These are phyloP conservation scores for Corythaeola cristata DNA, from an alignment of 2,113 vertebrate species.

Conservation along the genomic window DNA sequence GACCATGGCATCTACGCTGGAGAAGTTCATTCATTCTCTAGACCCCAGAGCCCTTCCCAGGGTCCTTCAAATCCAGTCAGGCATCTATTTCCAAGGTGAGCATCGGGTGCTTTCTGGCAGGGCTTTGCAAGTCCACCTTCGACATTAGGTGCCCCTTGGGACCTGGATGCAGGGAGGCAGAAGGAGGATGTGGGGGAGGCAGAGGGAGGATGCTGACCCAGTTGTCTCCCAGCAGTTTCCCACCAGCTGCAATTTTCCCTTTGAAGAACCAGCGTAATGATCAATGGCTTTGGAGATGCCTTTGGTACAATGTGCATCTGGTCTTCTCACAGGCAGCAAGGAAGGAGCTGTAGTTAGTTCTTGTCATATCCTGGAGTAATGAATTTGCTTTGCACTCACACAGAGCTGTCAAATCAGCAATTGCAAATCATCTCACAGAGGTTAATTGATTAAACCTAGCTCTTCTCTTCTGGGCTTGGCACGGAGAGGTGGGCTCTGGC, in stretches of 20 bases:
- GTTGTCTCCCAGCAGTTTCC: not conserved
- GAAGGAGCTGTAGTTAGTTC: not conserved
- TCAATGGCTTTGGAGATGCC: not conserved
- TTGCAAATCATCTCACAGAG: not conserved
- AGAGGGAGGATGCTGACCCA: not conserved
- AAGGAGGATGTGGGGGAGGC: not conserved
- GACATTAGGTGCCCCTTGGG: not conserved
- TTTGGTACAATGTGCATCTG: not conserved
- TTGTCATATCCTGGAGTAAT: not conserved
- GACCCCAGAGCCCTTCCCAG: conserved; percentile 81
- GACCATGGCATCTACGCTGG: conserved; percentile 77
- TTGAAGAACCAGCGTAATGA: not conserved
- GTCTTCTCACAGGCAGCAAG: not conserved
- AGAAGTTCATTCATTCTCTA: conserved; percentile 80
- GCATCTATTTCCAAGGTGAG: conserved; percentile 86
- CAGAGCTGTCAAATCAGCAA: not conserved
- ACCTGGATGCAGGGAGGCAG: not conserved
- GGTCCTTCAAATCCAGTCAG: conserved; percentile 85
- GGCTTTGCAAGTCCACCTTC: not conserved
- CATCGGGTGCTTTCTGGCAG: not conserved
- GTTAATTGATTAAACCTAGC: not conserved
- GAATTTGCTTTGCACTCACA: not conserved
- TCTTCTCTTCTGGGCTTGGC: not conserved
- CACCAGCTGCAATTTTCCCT: not conserved
- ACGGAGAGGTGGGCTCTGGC: not conserved